Conservation (phyloP, 1,140 invertebrate genomes). For the Tenebrio molitor region DNA sequence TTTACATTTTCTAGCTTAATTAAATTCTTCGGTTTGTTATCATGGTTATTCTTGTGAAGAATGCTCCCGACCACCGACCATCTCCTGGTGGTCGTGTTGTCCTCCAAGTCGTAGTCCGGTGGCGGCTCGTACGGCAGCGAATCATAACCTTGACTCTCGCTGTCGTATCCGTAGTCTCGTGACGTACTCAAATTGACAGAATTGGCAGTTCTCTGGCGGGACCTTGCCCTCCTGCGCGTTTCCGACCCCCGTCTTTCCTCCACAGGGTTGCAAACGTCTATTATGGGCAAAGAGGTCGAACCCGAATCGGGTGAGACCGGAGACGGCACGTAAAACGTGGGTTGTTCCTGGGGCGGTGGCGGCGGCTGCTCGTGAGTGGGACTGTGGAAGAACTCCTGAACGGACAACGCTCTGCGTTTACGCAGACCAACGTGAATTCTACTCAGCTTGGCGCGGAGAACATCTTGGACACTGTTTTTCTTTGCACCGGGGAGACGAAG, state of each 20-base stretch:
- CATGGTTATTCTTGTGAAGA: constrained; percentile 46
- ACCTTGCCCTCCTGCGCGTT: constrained; percentile 53
- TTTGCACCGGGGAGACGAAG: constrained; percentile 72
- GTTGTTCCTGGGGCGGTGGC: constrained; percentile 62
- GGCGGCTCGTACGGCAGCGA: constrained; percentile 63
- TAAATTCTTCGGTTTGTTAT: constrained; percentile 49
- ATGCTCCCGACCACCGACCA: constrained; percentile 63
- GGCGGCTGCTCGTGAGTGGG: constrained; percentile 62
- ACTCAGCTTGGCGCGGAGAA: constrained; percentile 74
- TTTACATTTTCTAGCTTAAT: constrained; percentile 55
- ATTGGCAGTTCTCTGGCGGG: constrained; percentile 54
- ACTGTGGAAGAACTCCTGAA: constrained; percentile 74
- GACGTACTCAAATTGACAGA: constrained; percentile 50
- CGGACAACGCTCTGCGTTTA: constrained; percentile 74
- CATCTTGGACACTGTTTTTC: constrained; percentile 71
- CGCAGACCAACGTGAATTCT: constrained; percentile 77
- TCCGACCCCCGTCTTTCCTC: constrained; percentile 44
- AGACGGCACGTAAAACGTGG: constrained; percentile 79
- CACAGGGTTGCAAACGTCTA: constrained; percentile 15
- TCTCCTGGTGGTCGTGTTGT: constrained; percentile 51
- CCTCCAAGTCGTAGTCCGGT: constrained; percentile 63
- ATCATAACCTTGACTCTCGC: constrained; percentile 58
- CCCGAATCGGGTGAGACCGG: constrained; percentile 58
- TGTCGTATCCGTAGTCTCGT: constrained; percentile 60
- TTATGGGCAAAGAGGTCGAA: constrained; percentile 54